These are phyloP conservation scores for Poeciliopsis turrubarensis DNA, from an alignment of 2,113 vertebrate species.

Conservation along the genomic window DNA sequence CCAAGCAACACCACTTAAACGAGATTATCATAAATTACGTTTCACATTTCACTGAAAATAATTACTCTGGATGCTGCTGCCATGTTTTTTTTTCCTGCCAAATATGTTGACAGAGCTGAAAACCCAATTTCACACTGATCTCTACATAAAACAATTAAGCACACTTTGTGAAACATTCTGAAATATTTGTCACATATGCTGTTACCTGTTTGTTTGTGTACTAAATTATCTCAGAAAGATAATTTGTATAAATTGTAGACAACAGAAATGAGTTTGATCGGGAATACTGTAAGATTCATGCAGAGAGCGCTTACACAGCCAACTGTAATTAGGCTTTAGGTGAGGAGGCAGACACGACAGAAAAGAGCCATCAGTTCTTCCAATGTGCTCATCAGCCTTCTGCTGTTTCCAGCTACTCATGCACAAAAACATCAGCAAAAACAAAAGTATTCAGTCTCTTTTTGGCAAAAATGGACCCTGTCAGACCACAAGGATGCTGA, in stretches of 20 bases:
- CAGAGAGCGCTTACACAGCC: not conserved
- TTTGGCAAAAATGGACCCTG: not conserved
- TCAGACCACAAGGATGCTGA: conserved; percentile 38
- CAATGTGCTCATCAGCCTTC: conserved; percentile 48
- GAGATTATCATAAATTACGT: not conserved
- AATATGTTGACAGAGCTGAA: not conserved
- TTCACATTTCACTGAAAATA: not conserved
- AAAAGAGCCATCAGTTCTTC: conserved; percentile 34
- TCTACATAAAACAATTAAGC: not conserved
- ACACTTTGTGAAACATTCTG: not conserved
- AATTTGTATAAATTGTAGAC: not conserved
- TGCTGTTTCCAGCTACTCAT: conserved; percentile 19
- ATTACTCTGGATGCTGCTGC: not conserved
- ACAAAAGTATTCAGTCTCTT: conserved; percentile 15
- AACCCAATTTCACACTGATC: not conserved
- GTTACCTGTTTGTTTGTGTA: too few species aligned
- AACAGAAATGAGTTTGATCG: not conserved
- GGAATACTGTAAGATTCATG: not conserved
- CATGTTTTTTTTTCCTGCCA: not conserved
- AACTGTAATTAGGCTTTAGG: conserved; percentile 34
- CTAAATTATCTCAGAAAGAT: not conserved
- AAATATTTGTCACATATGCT: too few species aligned
- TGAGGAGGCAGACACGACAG: conserved; percentile 11
- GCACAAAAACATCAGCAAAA: not conserved
- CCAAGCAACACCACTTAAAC: not conserved